These are phyloP conservation scores for Mustela erminea DNA, from an alignment of 2,797 vertebrate species.

Conservation along the genomic window DNA sequence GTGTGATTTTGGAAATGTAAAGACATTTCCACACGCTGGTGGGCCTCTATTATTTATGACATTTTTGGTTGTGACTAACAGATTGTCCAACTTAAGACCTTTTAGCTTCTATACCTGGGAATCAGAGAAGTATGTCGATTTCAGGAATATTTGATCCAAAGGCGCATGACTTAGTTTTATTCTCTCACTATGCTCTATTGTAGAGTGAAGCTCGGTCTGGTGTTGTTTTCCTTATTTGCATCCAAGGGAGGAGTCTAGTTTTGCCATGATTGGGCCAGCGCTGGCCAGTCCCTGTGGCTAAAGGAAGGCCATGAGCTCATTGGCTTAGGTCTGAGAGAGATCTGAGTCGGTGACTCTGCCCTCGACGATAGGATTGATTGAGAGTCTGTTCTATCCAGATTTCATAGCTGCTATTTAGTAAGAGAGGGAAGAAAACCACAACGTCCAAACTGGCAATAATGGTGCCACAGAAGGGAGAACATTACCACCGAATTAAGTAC, in stretches of 20 bases:
- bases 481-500: neutral
- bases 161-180: neutral
- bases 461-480: neutral
- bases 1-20: conserved; percentile 28
- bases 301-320: neutral
- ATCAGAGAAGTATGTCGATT: neutral
- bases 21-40: neutral
- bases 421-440: neutral
- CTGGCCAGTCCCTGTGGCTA: neutral
- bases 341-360: neutral
- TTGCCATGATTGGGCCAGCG: neutral
- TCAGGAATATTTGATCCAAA: neutral
- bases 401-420: neutral
- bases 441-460: neutral
- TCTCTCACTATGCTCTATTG: neutral
- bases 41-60: conserved; percentile 19
- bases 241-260: neutral
- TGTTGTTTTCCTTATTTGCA: neutral
- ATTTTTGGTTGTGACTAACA: neutral
- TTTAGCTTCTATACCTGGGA: neutral
- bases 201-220: neutral
- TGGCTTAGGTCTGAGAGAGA: neutral
- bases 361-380: neutral
- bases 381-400: neutral
- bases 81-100: conserved; percentile 30